phyloP scores from a whole-genome alignment of 2,797 vertebrate genomes.

The Gymnoscopelus microlampas region DNA sequence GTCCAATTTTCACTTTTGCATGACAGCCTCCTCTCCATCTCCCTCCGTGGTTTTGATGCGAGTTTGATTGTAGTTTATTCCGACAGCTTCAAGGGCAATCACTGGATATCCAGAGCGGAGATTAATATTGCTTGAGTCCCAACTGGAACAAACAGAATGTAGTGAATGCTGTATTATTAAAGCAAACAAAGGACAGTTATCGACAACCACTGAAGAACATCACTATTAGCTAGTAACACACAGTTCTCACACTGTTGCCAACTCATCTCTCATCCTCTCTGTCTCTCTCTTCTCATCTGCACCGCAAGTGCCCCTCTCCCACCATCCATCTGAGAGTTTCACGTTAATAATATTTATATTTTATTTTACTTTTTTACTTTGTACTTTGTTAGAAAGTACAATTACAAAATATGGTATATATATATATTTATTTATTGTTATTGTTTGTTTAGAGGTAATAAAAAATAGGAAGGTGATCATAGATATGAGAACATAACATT shows the following conservation, averaged over 20 bases:
- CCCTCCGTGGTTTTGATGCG: conserved; percentile 40
- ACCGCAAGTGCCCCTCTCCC: conserved; percentile 41
- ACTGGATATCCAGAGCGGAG: conserved; percentile 24
- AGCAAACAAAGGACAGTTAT: conserved; percentile 30
- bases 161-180: conserved; percentile 27
- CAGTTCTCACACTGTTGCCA: conserved; percentile 20
- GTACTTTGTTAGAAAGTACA: no score
- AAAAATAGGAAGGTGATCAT: no score
- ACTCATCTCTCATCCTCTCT: conserved; percentile 22
- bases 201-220: conserved; percentile 29
- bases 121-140: conserved; percentile 44
- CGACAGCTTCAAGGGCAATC: conserved; percentile 42
- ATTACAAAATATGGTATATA: no score
- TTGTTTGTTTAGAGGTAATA: no score
- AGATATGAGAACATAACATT: no score
- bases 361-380: no score
- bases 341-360: not conserved
- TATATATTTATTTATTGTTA: no score
- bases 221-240: conserved; percentile 26
- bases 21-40: conserved; percentile 42
- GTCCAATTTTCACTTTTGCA: conserved; percentile 25
- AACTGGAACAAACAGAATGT: conserved; percentile 25
- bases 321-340: conserved; percentile 42
- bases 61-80: conserved; percentile 49
- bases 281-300: conserved; percentile 21